phyloP scores from a whole-genome alignment of 1,140 invertebrate species.

The Physella acuta region DNA sequence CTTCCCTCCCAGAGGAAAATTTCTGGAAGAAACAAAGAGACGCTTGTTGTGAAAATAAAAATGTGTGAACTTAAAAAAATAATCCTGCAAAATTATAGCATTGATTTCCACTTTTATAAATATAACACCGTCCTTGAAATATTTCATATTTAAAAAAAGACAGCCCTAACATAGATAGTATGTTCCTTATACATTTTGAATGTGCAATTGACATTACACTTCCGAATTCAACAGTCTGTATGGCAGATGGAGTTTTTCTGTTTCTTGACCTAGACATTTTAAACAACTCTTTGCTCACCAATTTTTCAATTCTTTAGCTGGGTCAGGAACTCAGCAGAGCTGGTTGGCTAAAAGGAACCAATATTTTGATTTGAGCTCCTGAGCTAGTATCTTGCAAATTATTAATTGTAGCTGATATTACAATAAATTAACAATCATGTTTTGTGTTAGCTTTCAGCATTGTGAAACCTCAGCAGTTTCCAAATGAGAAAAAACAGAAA shows the following conservation, averaged over 20 bases:
- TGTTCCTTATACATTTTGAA: background rate
- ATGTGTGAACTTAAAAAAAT: background rate
- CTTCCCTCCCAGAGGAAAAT: too few relatives aligned
- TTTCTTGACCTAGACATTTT: background rate
- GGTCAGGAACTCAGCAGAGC: too few relatives aligned
- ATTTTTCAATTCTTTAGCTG: too few relatives aligned
- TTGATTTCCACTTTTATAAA: background rate
- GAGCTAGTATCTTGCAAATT: too few relatives aligned
- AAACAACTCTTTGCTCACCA: too few relatives aligned
- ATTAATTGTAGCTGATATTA: too few relatives aligned
- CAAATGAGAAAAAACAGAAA: constrained; percentile 18
- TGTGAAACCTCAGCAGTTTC: constrained; percentile 7
- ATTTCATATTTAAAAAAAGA: too few relatives aligned
- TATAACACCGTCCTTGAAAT: background rate
- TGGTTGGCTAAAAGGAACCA: too few relatives aligned
- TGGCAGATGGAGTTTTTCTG: background rate
- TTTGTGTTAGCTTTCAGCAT: constrained; percentile 22
- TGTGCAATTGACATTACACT: background rate
- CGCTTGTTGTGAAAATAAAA: background rate
- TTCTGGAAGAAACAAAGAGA: too few relatives aligned
- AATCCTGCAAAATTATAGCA: background rate
- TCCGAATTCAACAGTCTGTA: background rate
- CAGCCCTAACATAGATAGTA: background rate
- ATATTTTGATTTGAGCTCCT: too few relatives aligned
- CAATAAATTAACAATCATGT: too few relatives aligned